phyloP scores from a whole-genome alignment of 1,140 invertebrate genomes.

The Zaprionus tsacasi region DNA sequence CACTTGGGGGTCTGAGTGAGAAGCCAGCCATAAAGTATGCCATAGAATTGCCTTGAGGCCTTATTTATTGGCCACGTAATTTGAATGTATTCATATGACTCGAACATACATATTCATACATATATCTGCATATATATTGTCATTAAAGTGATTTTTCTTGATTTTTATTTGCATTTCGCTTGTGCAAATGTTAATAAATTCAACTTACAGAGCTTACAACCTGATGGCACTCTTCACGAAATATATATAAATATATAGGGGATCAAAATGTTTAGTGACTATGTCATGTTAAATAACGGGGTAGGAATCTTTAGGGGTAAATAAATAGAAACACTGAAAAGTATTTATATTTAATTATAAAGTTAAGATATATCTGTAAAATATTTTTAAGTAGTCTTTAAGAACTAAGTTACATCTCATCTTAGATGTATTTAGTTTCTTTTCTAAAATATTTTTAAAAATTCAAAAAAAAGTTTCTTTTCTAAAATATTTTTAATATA shows the following conservation, averaged over 20 bases:
- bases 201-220: conserved; percentile 2
- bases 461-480: too few relatives aligned
- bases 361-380: too few relatives aligned
- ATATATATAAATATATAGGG: too few relatives aligned
- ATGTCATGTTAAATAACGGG: conserved; percentile 1
- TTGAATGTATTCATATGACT: conserved; percentile 26
- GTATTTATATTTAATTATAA: too few relatives aligned
- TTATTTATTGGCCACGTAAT: conserved; percentile 49
- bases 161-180: conserved; percentile 38
- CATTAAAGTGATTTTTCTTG: conserved; percentile 46
- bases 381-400: too few relatives aligned
- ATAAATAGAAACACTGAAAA: too few relatives aligned
- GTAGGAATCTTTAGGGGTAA: not conserved
- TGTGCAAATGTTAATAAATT: conserved; percentile 35
- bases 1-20: conserved; percentile 3
- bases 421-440: too few relatives aligned
- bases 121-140: conserved; percentile 27
- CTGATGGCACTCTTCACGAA: not conserved
- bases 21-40: conserved; percentile 44
- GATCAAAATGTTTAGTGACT: conserved; percentile 9
- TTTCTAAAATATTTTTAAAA: too few relatives aligned
- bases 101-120: not conserved
- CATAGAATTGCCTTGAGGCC: conserved; percentile 41
- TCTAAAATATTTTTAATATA: too few relatives aligned
- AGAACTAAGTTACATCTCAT: too few relatives aligned